A percentile compares a stretch with the other conserved stretches of the same genome.
These are phyloP conservation scores for Chirona hameri DNA, from an alignment of 2,888 invertebrate species.

Conservation along the genomic window DNA sequence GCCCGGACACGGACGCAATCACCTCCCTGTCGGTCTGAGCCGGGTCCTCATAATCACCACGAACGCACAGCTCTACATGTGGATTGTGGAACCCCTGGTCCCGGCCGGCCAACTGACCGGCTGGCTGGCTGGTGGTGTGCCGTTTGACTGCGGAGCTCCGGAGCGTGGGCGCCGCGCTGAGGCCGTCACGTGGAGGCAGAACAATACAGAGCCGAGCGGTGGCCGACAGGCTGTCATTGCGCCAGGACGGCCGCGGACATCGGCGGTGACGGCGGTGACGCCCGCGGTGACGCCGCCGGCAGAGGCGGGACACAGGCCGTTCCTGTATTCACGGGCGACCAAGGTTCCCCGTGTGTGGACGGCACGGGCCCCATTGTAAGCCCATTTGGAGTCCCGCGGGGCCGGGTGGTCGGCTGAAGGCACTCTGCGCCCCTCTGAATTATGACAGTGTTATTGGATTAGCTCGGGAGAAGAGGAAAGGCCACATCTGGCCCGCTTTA, in stretches of 20 bases:
- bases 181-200: neutral
- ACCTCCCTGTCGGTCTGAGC: too few relatives aligned
- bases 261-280: too few relatives aligned
- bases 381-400: neutral
- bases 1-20: too few relatives aligned
- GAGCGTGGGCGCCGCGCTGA: too few relatives aligned
- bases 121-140: too few relatives aligned
- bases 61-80: too few relatives aligned
- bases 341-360: neutral
- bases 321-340: neutral
- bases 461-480: neutral
- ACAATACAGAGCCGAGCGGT: neutral
- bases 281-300: too few relatives aligned
- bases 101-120: too few relatives aligned
- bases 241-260: neutral
- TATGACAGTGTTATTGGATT: constrained; percentile 27
- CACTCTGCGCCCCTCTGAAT: neutral
- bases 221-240: neutral
- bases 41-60: too few relatives aligned
- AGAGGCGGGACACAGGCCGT: neutral
- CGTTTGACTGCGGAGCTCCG: too few relatives aligned
- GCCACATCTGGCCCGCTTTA: too few relatives aligned
- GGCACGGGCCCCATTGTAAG: neutral
- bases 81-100: too few relatives aligned
- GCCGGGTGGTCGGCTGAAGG: neutral